A percentile compares a stretch with the other conserved stretches of the same genome.
Conservation (phyloP, 2,113 vertebrate species). For the Megaleporinus macrocephalus region DNA sequence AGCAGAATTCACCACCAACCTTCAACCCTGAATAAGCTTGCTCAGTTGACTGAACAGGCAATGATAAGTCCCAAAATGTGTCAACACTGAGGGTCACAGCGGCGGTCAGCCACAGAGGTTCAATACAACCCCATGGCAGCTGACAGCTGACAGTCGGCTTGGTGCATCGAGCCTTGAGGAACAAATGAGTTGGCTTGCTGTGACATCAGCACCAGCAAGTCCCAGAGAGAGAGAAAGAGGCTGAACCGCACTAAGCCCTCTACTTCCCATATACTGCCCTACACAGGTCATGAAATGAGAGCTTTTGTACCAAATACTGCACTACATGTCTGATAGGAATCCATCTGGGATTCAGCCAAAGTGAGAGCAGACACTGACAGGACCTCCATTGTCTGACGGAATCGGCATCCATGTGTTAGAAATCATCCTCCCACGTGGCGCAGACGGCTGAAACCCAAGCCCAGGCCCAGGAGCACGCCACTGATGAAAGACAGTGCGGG, state of each 20-base stretch:
- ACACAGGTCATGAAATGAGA: neutral
- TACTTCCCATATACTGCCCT: neutral
- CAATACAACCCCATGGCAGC: neutral
- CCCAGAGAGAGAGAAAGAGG: conserved; percentile 40
- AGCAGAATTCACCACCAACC: no score
- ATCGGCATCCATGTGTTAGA: conserved; percentile 82
- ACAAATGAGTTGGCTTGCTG: conserved; percentile 59
- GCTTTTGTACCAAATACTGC: neutral
- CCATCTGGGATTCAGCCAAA: neutral
- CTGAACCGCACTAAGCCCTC: neutral
- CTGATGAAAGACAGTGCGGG: conserved; percentile 82
- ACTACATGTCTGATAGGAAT: neutral
- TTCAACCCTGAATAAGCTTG: no score
- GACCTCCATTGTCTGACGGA: conserved; percentile 79
- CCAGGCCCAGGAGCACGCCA: conserved; percentile 60
- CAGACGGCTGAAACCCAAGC: conserved; percentile 76
- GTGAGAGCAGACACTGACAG: conserved; percentile 71
- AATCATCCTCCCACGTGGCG: conserved; percentile 84
- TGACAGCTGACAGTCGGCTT: neutral
- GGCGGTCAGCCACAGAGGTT: no score
- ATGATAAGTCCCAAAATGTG: no score
- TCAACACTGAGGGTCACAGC: no score
- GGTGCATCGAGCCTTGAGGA: neutral
- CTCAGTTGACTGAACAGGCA: no score
- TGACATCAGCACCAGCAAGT: conserved; percentile 74